Percentiles rank a stretch among this genome's conserved stretches.
Evolutionary conservation across 2,888 invertebrate species (phyloP).

Genomic region (Apamea monoglypha): DNA sequence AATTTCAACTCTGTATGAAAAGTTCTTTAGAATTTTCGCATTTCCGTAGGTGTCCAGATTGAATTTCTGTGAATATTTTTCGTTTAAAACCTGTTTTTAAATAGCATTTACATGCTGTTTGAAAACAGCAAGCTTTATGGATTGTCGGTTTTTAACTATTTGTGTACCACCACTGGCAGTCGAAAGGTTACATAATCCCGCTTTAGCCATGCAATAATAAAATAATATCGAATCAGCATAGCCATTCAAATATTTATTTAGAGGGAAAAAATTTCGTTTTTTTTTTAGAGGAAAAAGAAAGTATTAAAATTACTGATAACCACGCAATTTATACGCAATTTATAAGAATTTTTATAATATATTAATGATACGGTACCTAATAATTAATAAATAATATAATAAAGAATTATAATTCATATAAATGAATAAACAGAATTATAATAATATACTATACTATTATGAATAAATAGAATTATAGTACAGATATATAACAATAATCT

Average conservation of each 20-base stretch:
- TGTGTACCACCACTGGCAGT: not conserved
- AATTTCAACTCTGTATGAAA: not conserved
- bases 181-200: not conserved
- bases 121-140: not conserved
- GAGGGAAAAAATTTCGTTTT: no score
- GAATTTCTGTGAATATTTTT: not conserved
- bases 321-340: no score
- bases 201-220: not conserved
- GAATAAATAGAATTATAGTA: no score
- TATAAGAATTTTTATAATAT: no score
- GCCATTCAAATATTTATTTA: not conserved
- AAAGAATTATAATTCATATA: no score
- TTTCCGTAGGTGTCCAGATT: not conserved
- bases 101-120: not conserved
- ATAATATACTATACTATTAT: no score
- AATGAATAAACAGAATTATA: no score
- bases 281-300: no score
- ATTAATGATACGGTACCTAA: no score
- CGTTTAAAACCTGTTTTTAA: not conserved
- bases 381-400: no score
- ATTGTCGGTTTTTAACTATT: not conserved
- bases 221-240: not conserved
- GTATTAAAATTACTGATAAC: no score
- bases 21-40: not conserved
- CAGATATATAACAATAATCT: no score